A percentile compares a stretch with the other conserved stretches of the same genome.
phyloP scores from a whole-genome alignment of 2,113 vertebrate species.

The Origma solitaria region DNA sequence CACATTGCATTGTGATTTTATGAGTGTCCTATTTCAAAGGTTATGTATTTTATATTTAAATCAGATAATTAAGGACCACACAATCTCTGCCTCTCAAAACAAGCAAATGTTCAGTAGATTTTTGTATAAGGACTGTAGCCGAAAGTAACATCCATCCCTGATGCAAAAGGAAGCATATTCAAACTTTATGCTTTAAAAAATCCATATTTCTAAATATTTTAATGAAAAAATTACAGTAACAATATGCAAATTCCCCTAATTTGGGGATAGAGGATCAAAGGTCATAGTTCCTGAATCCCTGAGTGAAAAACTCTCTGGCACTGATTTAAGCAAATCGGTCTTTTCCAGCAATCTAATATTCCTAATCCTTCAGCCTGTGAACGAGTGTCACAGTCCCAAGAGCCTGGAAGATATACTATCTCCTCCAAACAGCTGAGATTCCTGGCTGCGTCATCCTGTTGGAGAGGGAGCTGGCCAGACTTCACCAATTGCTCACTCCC shows the following conservation, averaged over 20 bases:
- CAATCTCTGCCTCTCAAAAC: neutral
- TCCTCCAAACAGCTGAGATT: constrained; percentile 7
- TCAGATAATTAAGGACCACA: neutral
- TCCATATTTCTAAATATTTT: neutral
- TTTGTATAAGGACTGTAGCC: neutral
- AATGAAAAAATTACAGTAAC: neutral
- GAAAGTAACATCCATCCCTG: neutral
- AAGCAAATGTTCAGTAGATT: neutral
- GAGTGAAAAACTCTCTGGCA: neutral
- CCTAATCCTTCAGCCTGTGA: neutral
- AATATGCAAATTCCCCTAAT: neutral
- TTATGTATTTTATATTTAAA: neutral
- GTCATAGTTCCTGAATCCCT: neutral
- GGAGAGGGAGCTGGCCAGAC: neutral
- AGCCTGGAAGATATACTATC: neutral
- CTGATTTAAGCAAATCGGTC: neutral
- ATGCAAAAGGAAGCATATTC: neutral
- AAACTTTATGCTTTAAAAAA: neutral
- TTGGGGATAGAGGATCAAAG: neutral
- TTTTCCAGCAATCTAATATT: neutral
- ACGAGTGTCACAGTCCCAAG: neutral
- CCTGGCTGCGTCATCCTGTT: neutral
- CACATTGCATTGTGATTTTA: neutral
- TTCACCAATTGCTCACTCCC: neutral
- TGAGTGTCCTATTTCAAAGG: neutral